Evolutionary conservation across 2,113 vertebrate genomes (phyloP).

Genomic region (Hypocryptadius cinnamomeus): DNA sequence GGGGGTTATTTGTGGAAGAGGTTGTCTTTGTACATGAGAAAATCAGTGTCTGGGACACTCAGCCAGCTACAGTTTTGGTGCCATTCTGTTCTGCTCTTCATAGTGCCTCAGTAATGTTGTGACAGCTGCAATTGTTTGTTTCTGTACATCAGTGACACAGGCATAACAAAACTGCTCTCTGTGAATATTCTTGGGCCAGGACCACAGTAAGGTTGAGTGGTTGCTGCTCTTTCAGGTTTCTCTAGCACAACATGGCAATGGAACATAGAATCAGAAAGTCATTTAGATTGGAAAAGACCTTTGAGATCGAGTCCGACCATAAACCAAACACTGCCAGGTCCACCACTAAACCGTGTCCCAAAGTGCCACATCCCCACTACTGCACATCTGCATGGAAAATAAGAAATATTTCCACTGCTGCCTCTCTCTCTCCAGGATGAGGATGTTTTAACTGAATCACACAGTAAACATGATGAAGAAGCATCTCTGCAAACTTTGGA

Average conservation of each 20-base stretch:
- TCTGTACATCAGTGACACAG: neutral
- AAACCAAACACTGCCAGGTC: neutral
- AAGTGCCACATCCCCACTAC: neutral
- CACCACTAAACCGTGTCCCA: neutral
- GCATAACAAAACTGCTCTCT: neutral
- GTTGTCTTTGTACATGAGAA: neutral
- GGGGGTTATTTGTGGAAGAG: neutral
- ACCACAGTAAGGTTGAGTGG: neutral
- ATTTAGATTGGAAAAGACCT: neutral
- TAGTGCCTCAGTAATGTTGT: neutral
- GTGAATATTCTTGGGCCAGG: neutral
- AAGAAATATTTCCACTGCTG: neutral
- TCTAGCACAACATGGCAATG: neutral
- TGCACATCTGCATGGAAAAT: neutral
- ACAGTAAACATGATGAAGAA: neutral
- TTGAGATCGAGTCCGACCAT: neutral
- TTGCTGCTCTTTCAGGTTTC: neutral
- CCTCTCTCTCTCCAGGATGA: constrained; percentile 27
- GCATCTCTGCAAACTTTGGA: neutral
- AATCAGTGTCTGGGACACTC: neutral
- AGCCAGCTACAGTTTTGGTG: neutral
- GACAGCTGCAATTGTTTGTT: neutral
- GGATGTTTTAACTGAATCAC: constrained; percentile 19
- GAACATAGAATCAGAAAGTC: neutral
- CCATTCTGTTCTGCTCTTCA: neutral